These are phyloP conservation scores for Vidua macroura DNA, from an alignment of 2,113 vertebrate genomes.

Conservation along the genomic window DNA sequence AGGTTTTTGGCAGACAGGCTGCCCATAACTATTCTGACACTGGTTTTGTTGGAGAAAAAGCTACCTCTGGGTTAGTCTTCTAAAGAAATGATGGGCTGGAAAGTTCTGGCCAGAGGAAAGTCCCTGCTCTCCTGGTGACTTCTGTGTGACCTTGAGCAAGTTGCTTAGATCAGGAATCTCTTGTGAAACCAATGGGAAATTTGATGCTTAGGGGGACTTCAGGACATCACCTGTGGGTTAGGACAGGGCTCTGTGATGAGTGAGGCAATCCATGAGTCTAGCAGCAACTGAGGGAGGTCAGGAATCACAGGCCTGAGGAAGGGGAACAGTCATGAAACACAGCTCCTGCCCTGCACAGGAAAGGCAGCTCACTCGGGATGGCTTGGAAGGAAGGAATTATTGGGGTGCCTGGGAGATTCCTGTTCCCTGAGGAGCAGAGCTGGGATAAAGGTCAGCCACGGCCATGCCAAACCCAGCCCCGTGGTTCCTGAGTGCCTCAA, in stretches of 20 bases:
- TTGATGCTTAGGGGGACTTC: neutral
- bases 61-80: neutral
- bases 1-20: neutral
- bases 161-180: neutral
- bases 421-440: neutral
- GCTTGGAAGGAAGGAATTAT: neutral
- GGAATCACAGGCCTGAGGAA: neutral
- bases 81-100: neutral
- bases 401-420: neutral
- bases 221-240: neutral
- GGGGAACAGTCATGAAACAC: neutral
- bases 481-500: neutral
- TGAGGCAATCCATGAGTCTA: neutral
- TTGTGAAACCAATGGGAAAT: neutral
- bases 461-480: neutral
- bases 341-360: neutral
- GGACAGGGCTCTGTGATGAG: neutral
- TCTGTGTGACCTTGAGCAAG: neutral
- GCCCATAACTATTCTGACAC: neutral
- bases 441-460: neutral
- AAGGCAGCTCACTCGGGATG: neutral
- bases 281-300: neutral
- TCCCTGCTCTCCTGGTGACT: neutral
- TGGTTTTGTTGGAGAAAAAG: neutral
- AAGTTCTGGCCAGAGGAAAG: neutral